Evolutionary conservation across 92 coral and sea anemone species (phyloP).

Genomic region (Palythoa grandiflora): DNA sequence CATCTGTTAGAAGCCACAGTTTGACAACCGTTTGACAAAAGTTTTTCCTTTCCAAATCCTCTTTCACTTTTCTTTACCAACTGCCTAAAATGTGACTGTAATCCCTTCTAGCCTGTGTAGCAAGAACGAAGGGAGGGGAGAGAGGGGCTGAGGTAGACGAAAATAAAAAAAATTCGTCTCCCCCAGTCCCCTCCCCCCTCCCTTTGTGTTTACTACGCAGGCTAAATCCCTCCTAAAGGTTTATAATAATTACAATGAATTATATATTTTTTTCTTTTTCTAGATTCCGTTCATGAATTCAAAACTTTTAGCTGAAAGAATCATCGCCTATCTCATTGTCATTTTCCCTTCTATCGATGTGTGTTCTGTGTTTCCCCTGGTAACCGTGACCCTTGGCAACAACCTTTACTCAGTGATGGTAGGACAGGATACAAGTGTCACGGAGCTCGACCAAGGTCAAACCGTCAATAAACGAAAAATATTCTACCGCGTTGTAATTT

Average conservation of each 20-base stretch:
- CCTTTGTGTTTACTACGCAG: too few species aligned
- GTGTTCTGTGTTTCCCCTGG: constrained; percentile 45
- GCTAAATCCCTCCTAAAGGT: not conserved
- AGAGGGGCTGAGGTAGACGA: too few species aligned
- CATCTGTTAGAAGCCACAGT: too few species aligned
- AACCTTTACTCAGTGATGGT: constrained; percentile 40
- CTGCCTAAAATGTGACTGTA: too few species aligned
- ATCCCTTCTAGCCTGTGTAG: too few species aligned
- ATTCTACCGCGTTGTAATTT: constrained; percentile 16
- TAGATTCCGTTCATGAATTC: constrained; percentile 40
- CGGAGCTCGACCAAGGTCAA: constrained; percentile 29
- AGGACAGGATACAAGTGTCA: constrained; percentile 38
- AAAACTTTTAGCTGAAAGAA: constrained; percentile 4
- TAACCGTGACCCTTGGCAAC: constrained; percentile 53
- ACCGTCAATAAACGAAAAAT: constrained; percentile 40
- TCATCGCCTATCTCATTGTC: constrained; percentile 38
- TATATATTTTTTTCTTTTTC: not conserved
- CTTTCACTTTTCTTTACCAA: too few species aligned
- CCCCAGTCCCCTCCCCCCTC: too few species aligned
- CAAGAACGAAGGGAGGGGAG: too few species aligned
- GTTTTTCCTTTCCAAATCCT: too few species aligned
- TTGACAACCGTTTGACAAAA: too few species aligned
- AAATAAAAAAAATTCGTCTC: too few species aligned
- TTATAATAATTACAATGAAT: not conserved
- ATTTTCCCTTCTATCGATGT: constrained; percentile 44